Evolutionary conservation across 2,797 vertebrate genomes (phyloP), one percentile per base, ranked within the genome.

Genomic region (Jordanella pulchra): DNA sequence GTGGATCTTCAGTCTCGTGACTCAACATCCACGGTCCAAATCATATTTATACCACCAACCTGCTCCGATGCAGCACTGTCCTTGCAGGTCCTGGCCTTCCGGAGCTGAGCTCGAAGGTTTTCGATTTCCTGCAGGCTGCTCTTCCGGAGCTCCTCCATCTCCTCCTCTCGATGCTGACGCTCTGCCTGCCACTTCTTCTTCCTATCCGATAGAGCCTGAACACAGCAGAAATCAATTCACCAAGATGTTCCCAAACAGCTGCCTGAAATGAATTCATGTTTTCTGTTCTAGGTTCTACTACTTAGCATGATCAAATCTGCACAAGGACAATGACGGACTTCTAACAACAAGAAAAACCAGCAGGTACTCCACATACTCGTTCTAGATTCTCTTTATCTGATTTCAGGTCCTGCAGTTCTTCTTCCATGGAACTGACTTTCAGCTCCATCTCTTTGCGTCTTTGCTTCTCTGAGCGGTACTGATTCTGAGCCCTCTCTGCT

Each of bases 101-200:
- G 96, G 66, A 98, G 93, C 51, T 96, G 88, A 78, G 93, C 91
- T 30, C 95, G 88, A 23, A 99, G 91, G 65, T 89, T 94, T 86
- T 96, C 96, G 76, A 96, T 7, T 64, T 99, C 96, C 87, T 96
- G 94, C 87, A 97, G 96, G 66, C 92, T 85, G 0, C 83, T 94
- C 74, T 85, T 94, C 30, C 96, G 95, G 1, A 96, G 84, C 83
- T 98, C 96, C 61, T 98, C 96, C 82, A 96, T 88, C 89, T 99
- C 97, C 25, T 97, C 95, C 45, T 97, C 96, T 0, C 94, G 94
- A 27, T 92, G 95, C 87, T 95, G 95, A 30, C 96, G 94, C 88
- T 98, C 97, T 0, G 85, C 88, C 60, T 95, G 94, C 53, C 96
- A 96, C 87, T 97, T 98, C 87, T 87, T 96, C 89, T 97, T 98